Base-by-base conservation (phyloP, 2,113 vertebrate species). In the Mesitornis unicolor region DNA sequence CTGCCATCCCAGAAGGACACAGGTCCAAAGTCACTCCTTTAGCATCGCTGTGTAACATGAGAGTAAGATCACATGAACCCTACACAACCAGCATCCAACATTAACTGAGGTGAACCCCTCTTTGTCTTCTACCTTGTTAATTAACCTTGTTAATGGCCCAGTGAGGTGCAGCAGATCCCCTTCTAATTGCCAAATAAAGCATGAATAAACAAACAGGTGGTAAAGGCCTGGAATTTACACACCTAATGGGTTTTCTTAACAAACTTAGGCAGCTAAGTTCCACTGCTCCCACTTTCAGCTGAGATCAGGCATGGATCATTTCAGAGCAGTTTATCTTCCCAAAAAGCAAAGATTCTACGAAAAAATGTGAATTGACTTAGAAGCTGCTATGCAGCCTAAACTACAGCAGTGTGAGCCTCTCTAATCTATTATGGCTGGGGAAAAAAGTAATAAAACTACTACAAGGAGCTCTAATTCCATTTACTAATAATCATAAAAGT, bases 391-490 rank as follows among this genome's bases (percentile, higher is more conserved):
- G 38, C 47, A 86, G 70, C 64, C 71, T 53, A 47, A 95, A 54
- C 42, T 80, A 40, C 35, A 92, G 87, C 54, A 78, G 22, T 13
- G 18, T 59, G 19, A 91, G 35, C 28, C 60, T 67, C 59, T 84
- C 68, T 57, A 87, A 95, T 93, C 76, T 83, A 93, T 95, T 84
- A 90, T 2, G 10, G 64, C 53, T 61, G 53, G 75, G 68, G 36
- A 86, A n/a, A 92, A 92, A 88, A 38, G 43, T 60, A 94, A 92
- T 95, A 92, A 93, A 94, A 90, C 84, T 91, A 92, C 86, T 84
- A 93, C 83, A 75, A 85, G 74, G 91, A 86, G 74, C 70, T 91
- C 77, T 94, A 97, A 96, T 95, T 94, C 90, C 85, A 94, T 94
- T 96, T 94, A 93, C 53, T 38, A 89, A 94, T 92, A 96, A 80